Evolutionary conservation across 2,113 vertebrate genomes (phyloP), one percentile per base, ranked within the genome.

Genomic region (Pristiophorus japonicus): DNA sequence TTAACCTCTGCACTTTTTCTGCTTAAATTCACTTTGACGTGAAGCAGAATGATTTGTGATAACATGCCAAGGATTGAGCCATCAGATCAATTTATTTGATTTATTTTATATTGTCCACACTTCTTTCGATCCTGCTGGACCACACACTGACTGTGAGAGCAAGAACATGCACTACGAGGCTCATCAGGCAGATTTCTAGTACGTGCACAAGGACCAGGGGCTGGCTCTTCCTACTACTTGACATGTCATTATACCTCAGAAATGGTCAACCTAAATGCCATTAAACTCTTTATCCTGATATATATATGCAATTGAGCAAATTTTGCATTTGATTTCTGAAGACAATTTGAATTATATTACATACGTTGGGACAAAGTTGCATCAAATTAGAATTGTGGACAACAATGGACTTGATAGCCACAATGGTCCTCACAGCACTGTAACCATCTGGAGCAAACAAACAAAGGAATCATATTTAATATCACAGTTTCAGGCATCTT

Each of bases 1-100:
- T 94, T 94, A 94, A 94, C 42, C 63, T 94, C 65, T 70, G 92
- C 24, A 94, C 62, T 70, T 67, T 66, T 94, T 94, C 92, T 67
- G 65, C 65, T 66, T 70, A 45, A 8, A 94, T 94, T 94, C n/a
- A 59, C 65, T 47, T 10, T 70, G 92, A 70, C 65, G 47, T 47
- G 12, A 94, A 47, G 65, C 42, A 70, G 88, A 91, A 59, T 91
- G 51, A 91, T 18, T 59, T 62, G 87, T 34, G 55, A 62, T 65
- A 62, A 63, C 59, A 92, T 65, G 88, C 22, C 63, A 67, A 45
- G 42, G 63, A 94, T 94, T 94, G 92, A 38, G 34, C 65, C 8
- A 94, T 94, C 62, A 70, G 65, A 94, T 94, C 92, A 66, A 47
- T 55, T 42, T 16, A 70, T 47, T 66, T 94, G 63, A 67, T 94